These are phyloP conservation scores for Eretmodus cyanostictus DNA, from an alignment of 2,113 vertebrate species.

Conservation along the genomic window DNA sequence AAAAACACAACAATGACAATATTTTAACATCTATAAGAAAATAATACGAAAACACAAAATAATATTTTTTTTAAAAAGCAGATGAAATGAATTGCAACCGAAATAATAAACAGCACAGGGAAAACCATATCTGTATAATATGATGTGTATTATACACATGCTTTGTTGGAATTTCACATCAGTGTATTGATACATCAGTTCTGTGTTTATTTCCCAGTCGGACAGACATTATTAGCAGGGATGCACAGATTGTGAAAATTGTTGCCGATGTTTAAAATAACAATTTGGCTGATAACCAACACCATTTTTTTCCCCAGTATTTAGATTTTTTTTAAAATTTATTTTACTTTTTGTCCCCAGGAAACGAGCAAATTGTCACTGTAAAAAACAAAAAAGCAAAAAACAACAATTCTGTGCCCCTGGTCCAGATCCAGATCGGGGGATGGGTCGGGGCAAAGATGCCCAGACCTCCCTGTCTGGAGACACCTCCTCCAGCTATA, in stretches of 20 bases:
- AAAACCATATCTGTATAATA: not conserved
- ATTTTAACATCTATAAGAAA: not conserved
- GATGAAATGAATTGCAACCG: not conserved
- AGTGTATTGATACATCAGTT: not conserved
- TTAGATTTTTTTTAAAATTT: accelerated
- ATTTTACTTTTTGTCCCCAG: not conserved
- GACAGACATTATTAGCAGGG: not conserved
- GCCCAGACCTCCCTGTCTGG: not conserved
- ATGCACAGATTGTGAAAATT: not conserved
- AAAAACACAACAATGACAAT: not conserved
- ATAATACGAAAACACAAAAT: not conserved
- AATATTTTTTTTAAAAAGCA: not conserved
- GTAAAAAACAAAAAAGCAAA: not conserved
- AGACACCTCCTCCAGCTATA: not conserved
- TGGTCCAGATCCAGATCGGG: not conserved
- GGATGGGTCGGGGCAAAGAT: not conserved
- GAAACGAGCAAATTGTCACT: not conserved
- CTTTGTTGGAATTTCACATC: not conserved
- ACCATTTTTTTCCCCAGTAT: not conserved
- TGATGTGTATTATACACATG: not conserved
- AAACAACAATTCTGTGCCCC: not conserved
- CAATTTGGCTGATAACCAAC: not conserved
- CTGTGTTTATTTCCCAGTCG: not conserved
- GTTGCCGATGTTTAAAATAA: not conserved
- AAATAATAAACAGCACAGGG: not conserved